Conservation (phyloP, 64 coral and sea anemone genomes). For the Dendrophyllia cribrosa region DNA sequence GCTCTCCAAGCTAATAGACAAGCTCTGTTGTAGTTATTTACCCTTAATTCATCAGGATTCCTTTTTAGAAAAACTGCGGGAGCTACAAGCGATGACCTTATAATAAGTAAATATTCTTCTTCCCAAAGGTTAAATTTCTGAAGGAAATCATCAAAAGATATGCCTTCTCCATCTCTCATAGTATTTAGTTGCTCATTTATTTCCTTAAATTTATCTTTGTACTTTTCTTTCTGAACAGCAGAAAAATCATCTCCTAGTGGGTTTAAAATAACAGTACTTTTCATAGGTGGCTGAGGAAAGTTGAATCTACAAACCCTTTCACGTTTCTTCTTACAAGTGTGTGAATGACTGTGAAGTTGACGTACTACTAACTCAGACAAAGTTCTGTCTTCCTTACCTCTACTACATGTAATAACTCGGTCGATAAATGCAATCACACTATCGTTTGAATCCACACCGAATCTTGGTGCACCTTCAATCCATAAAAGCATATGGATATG, state of each 20-base stretch:
- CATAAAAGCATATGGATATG: background rate
- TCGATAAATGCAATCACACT: too few species aligned
- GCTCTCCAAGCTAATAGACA: slow-evolving; percentile 28
- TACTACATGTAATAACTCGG: too few species aligned
- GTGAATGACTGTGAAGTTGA: background rate
- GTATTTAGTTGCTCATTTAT: background rate
- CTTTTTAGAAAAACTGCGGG: slow-evolving; percentile 14
- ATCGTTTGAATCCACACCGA: background rate
- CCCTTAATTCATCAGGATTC: background rate
- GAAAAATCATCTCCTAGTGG: background rate
- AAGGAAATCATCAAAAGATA: slow-evolving; percentile 22
- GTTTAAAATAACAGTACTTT: background rate
- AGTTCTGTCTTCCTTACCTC: too few species aligned
- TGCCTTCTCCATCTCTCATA: slow-evolving; percentile 2
- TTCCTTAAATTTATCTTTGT: background rate
- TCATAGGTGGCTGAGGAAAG: background rate
- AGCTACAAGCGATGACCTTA: background rate
- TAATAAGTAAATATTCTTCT: slow-evolving; percentile 18
- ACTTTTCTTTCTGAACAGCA: background rate
- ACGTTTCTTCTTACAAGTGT: background rate
- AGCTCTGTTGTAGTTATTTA: slow-evolving; percentile 25
- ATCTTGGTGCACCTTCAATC: background rate
- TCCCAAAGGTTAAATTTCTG: background rate
- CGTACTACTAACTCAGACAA: background rate
- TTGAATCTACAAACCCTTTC: background rate